phyloP scores from a whole-genome alignment of 2,797 vertebrate genomes.

The Hyperoplus immaculatus region DNA sequence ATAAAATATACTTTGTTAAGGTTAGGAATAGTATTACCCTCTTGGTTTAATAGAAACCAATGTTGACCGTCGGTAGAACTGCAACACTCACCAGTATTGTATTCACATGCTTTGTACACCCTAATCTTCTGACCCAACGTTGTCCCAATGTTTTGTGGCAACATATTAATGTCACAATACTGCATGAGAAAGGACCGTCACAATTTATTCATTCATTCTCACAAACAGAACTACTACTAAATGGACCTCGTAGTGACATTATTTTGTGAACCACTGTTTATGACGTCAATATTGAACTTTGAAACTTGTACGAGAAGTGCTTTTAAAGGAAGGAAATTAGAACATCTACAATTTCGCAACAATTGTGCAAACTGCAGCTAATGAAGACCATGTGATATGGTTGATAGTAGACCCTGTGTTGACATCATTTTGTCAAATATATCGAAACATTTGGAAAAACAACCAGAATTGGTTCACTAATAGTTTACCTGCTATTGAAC shows the following conservation, averaged over 20 bases:
- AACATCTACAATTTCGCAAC: not conserved
- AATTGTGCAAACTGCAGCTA: not conserved
- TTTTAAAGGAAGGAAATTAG: not conserved
- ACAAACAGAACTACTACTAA: constrained; percentile 10
- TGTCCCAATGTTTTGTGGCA: constrained; percentile 17
- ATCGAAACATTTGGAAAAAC: not conserved
- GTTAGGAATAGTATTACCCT: constrained; percentile 19
- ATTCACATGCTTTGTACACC: constrained; percentile 29
- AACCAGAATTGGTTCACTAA: not conserved
- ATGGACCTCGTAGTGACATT: constrained; percentile 14
- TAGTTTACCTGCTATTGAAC: not conserved
- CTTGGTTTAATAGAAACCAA: constrained; percentile 43
- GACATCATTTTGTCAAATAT: not conserved
- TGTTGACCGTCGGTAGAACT: constrained; percentile 40
- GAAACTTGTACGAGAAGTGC: not conserved
- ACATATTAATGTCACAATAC: constrained; percentile 28
- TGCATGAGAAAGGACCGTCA: constrained; percentile 30
- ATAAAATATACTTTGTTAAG: constrained; percentile 29
- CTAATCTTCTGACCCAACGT: constrained; percentile 11
- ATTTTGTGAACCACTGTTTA: constrained; percentile 10
- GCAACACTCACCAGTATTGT: constrained; percentile 18
- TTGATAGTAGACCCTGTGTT: not conserved
- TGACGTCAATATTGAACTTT: constrained; percentile 8
- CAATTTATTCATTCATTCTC: constrained; percentile 11
- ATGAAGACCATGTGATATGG: constrained; percentile 8